phyloP scores from a whole-genome alignment of 2,888 invertebrate species.

The Eupithecia abbreviata region DNA sequence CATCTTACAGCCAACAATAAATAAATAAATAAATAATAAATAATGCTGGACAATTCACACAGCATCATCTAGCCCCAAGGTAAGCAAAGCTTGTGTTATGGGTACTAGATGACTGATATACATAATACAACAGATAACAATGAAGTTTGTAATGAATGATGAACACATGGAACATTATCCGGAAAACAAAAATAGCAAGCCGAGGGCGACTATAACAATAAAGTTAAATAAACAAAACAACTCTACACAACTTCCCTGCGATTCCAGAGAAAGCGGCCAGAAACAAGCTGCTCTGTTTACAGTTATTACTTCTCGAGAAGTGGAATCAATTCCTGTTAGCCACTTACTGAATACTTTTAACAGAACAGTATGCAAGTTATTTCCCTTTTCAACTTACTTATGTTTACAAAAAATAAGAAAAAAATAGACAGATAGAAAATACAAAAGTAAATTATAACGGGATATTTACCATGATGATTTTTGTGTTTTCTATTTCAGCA shows the following conservation, averaged over 20 bases:
- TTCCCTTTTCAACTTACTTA: neutral
- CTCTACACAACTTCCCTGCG: neutral
- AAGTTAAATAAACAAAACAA: neutral
- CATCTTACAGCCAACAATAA: no score
- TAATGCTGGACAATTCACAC: no score
- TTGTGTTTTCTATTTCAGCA: no score
- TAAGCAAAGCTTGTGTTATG: no score
- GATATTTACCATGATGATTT: no score
- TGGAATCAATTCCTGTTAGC: neutral
- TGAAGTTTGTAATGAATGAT: neutral
- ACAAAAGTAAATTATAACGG: no score
- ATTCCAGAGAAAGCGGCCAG: constrained; percentile 26
- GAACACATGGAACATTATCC: neutral
- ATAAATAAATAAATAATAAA: no score
- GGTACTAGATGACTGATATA: no score
- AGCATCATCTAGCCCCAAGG: no score
- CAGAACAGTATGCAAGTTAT: neutral
- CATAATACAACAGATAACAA: no score
- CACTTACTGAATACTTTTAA: neutral
- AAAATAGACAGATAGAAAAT: no score
- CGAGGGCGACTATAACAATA: neutral
- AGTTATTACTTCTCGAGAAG: constrained; percentile 27
- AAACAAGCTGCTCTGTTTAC: constrained; percentile 19
- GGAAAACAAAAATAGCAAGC: neutral
- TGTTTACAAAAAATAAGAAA: no score